Base-by-base conservation (phyloP, 2,113 vertebrate species). In the Irena cyanogastra region DNA sequence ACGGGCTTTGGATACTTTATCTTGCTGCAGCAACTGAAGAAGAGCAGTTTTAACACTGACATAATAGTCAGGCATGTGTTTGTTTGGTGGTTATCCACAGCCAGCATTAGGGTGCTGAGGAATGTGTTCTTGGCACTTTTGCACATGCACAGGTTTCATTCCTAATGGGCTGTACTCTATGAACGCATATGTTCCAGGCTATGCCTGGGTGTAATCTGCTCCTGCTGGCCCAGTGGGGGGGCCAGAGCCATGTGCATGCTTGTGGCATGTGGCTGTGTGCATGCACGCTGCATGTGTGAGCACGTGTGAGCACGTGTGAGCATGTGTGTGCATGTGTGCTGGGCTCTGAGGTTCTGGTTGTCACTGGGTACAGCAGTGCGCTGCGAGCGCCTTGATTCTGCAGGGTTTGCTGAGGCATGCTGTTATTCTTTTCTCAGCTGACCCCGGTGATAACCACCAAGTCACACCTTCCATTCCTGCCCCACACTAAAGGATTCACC, bases 31-130 rank as follows among this genome's bases (percentile, higher is more conserved):
- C 85, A 93, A 94, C 88, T 87, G 93, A 92, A 93, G 94, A 90
- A 94, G 87, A 94, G 85, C 88, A 95, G 91, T 96, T 96, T 96
- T 89, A 96, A 94, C 93, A 39, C 69, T 96, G 95, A 96, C 88
- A 93, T 86, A 94, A 94, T 93, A 97, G 90, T 95, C 90, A 89
- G 80, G 76, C 88, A 17, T 53, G 92, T 90, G 88, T 87, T 33
- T 90, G 59, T 49, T 94, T 13, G 2, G 54, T 81, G 86, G 88
- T 59, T 89, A 74, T 23, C 86, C 86, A n/a, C 56, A 54, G 85
- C 64, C 28, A 88, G 75, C 24, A 77, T 57, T 39, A 88, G 74
- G 81, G 70, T 90, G 81, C 45, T 77, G 54, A 50, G 39, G 42
- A 91, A 41, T 70, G 35, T 35, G 24, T 52, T 93, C 79, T 70